Evolutionary conservation across 2,113 vertebrate genomes (phyloP).

Genomic region (Gymnogyps californianus): DNA sequence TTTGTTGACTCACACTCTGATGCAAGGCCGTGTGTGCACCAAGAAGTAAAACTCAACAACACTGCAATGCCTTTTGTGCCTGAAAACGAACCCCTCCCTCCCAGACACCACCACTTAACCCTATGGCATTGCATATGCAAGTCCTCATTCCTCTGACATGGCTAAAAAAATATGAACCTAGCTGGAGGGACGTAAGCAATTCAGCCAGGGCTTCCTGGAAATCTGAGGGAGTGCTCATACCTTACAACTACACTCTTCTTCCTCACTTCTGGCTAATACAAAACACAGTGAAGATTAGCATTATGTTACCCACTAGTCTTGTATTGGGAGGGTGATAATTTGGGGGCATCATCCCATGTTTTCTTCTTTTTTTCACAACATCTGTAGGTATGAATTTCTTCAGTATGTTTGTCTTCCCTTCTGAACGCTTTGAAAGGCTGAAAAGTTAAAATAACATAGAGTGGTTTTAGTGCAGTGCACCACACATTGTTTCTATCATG

Average conservation of each 20-base stretch:
- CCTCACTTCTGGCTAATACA: not conserved
- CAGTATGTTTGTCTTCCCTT: not conserved
- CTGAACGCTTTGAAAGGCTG: not conserved
- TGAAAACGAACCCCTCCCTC: not conserved
- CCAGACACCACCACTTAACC: not conserved
- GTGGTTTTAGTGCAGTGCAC: not conserved
- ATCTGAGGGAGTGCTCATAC: not conserved
- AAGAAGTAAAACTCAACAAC: not conserved
- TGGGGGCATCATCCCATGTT: not conserved
- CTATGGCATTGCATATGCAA: not conserved
- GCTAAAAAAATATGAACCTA: not conserved
- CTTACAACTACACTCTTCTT: not conserved
- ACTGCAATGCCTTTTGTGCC: not conserved
- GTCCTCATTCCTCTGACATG: not conserved
- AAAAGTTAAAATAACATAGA: slow-evolving; percentile 5
- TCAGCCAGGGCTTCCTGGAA: not conserved
- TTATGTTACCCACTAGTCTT: not conserved
- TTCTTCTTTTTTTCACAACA: not conserved
- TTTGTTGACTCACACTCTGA: not conserved
- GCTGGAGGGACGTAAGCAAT: not conserved
- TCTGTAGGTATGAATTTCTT: not conserved
- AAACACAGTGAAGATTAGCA: not conserved
- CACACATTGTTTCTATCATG: slow-evolving; percentile 59
- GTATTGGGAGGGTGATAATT: not conserved
- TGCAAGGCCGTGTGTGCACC: not conserved